These are phyloP conservation scores for Epizoanthus illoricatus DNA, from an alignment of 92 coral and sea anemone genomes.

Conservation along the genomic window DNA sequence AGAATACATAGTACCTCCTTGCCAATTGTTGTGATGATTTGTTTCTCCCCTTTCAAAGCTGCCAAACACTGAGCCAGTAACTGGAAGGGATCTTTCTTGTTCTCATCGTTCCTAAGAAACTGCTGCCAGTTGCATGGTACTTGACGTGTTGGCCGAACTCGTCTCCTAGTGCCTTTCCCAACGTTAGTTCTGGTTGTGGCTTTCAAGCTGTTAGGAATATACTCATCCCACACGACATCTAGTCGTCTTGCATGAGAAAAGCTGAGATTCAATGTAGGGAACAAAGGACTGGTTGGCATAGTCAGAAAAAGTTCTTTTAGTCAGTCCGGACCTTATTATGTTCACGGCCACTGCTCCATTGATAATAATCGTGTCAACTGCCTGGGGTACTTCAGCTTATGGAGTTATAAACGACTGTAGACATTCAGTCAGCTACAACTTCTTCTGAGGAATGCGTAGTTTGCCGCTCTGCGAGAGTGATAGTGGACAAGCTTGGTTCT, in stretches of 20 bases:
- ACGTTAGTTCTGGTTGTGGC: slow-evolving; percentile 50
- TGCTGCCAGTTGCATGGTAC: slow-evolving; percentile 44
- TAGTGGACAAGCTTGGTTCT: slow-evolving; percentile 56
- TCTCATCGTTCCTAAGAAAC: slow-evolving; percentile 23
- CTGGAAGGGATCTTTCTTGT: neutral
- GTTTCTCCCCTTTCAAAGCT: neutral
- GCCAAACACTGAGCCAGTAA: neutral
- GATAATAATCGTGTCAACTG: slow-evolving; percentile 31
- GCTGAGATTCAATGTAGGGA: slow-evolving; percentile 58
- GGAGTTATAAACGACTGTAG: slow-evolving; percentile 4
- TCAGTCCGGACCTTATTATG: slow-evolving; percentile 17
- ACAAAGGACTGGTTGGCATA: slow-evolving; percentile 56
- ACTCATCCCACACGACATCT: slow-evolving; percentile 75
- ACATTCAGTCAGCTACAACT: slow-evolving; percentile 39
- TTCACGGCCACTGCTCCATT: slow-evolving; percentile 34
- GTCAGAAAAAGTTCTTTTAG: slow-evolving; percentile 17
- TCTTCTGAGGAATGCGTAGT: slow-evolving; percentile 27
- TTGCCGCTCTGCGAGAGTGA: slow-evolving; percentile 47
- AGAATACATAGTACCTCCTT: slow-evolving; percentile 29
- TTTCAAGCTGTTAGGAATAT: slow-evolving; percentile 52
- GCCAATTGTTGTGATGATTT: slow-evolving; percentile 26
- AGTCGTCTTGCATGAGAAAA: slow-evolving; percentile 49
- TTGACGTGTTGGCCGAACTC: slow-evolving; percentile 40
- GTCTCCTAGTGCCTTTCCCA: slow-evolving; percentile 47
- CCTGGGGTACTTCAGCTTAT: slow-evolving; percentile 26